Evolutionary conservation across 2,113 vertebrate genomes (phyloP), one percentile per base, ranked within the genome.

Genomic region (Crocuta crocuta): DNA sequence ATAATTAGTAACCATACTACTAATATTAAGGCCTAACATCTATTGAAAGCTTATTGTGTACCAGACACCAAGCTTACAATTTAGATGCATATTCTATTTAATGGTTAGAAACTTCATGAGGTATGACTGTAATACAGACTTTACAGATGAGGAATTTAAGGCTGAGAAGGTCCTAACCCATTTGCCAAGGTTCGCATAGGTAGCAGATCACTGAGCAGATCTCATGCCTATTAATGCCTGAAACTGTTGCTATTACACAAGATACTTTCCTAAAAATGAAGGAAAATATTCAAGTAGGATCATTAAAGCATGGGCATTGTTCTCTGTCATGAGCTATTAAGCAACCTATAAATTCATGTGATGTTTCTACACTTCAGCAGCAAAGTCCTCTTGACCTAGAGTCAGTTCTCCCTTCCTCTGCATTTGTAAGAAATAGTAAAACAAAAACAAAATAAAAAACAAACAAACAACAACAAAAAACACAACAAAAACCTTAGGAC

Each of bases 1-100:
- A 90, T 87, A 93, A 96, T 93, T 93, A 91, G 85, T 84, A 88
- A 78, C 70, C 28, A 80, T 80, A 91, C 55, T 94, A 92, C 85
- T 96, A 86, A 94, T 83, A 97, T 63, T 66, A 89, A 78, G 89
- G 17, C n/a, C 71, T 71, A 71, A 91, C 31, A 63, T 58, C 53
- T 84, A 71, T 23, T 24, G 68, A 83, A 89, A 91, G 35, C 5
- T 39, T 76, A 79, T 15, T 17, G 5, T 31, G 10, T 63, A 87
- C 19, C 71, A 96, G 88, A 84, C 2, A 43, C 1, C 15, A n/a
- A 19, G 13, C 31, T 97, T 94, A 79, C 11, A 63, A 76, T 82
- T 63, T 84, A 81, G 1, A 83, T 35, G 17, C 11, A 55, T 31
- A 48, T 28, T 31, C 10, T 39, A 11, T 50, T 93, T 80, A 68